A percentile compares a stretch with the other conserved stretches of the same genome.
Evolutionary conservation across 2,113 vertebrate genomes (phyloP).

Genomic region (Caloenas nicobarica): DNA sequence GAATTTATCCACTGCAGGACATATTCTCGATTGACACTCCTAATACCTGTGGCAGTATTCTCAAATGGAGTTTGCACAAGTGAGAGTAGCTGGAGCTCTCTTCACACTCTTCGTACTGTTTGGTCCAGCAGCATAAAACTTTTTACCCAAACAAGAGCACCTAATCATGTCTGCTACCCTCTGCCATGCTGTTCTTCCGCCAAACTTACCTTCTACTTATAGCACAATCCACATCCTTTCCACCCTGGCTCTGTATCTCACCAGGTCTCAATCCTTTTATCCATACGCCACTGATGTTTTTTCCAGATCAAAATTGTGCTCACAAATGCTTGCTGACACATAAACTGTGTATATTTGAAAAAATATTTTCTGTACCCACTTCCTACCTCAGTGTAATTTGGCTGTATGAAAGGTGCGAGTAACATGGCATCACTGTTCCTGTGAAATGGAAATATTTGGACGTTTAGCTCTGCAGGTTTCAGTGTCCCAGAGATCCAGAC

Average conservation of each 20-base stretch:
- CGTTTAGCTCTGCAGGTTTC: background rate
- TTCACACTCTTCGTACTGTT: background rate
- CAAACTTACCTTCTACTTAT: background rate
- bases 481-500: background rate
- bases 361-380: background rate
- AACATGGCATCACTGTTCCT: background rate
- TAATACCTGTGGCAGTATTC: background rate
- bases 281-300: rapidly evolving
- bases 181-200: background rate
- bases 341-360: background rate
- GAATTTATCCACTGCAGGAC: background rate
- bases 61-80: background rate
- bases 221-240: background rate
- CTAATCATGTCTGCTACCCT: background rate
- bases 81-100: background rate
- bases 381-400: background rate
- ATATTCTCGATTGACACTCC: rapidly evolving
- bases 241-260: background rate
- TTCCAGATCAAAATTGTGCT: background rate
- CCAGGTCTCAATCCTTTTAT: background rate
- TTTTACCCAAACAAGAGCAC: background rate
- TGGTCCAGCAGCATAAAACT: background rate
- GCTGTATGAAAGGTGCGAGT: background rate
- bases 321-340: background rate
- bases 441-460: background rate